Evolutionary conservation across 2,113 vertebrate genomes (phyloP).

Genomic region (Tautogolabrus adspersus): DNA sequence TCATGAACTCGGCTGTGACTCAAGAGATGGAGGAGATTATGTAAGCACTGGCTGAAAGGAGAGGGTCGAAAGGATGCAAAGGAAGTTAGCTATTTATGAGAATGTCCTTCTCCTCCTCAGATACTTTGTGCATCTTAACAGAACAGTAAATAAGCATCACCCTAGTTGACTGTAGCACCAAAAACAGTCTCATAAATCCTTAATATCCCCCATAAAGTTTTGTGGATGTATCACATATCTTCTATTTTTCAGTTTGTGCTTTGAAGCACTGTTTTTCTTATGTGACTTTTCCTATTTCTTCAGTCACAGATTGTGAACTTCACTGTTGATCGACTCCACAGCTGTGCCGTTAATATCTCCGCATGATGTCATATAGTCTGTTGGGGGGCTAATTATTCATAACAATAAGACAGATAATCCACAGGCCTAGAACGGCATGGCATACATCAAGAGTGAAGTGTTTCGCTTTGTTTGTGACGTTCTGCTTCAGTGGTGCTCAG

Average conservation of each 20-base stretch:
- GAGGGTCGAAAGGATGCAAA: neutral
- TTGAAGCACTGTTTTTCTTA: neutral
- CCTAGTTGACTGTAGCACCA: neutral
- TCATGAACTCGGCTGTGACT: neutral
- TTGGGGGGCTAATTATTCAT: neutral
- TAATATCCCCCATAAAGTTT: neutral
- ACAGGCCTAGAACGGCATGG: neutral
- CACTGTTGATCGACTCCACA: conserved; percentile 1
- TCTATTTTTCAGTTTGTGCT: neutral
- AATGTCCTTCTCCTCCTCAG: neutral
- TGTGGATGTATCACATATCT: neutral
- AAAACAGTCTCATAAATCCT: neutral
- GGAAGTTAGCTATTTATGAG: neutral
- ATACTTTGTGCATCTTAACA: neutral
- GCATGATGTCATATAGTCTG: neutral
- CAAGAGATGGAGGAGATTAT: neutral
- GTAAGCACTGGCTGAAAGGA: neutral
- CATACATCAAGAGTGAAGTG: neutral
- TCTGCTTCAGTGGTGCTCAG: neutral
- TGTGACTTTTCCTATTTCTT: neutral
- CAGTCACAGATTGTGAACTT: neutral
- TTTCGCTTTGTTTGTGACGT: neutral
- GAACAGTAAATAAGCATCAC: neutral
- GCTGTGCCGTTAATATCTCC: neutral
- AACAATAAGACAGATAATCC: neutral